These are phyloP conservation scores for Chrysoperla carnea DNA, from an alignment of 1,140 invertebrate genomes.

Conservation along the genomic window DNA sequence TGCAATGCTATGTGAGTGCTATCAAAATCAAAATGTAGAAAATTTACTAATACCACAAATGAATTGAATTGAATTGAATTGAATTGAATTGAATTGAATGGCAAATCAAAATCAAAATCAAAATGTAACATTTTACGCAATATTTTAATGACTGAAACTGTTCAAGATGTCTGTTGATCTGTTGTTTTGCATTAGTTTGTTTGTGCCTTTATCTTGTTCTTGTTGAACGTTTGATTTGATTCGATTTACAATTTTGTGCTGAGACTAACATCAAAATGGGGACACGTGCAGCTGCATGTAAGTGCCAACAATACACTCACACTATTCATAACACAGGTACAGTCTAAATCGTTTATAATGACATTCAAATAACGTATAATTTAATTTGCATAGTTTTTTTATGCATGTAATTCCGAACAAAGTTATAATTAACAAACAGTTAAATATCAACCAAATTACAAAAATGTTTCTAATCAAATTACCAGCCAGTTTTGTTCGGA, in stretches of 20 bases:
- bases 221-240: neutral
- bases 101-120: too few relatives aligned
- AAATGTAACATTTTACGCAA: too few relatives aligned
- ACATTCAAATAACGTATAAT: neutral
- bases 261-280: conserved; percentile 41
- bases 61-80: too few relatives aligned
- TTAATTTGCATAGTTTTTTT: neutral
- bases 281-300: conserved; percentile 52
- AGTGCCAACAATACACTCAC: conserved; percentile 19
- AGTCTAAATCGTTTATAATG: neutral
- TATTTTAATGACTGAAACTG: too few relatives aligned
- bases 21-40: too few relatives aligned
- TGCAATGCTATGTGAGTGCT: too few relatives aligned
- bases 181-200: too few relatives aligned
- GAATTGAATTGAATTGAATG: too few relatives aligned
- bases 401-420: neutral
- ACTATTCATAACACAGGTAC: neutral
- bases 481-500: too few relatives aligned
- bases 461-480: neutral
- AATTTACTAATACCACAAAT: too few relatives aligned
- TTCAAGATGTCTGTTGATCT: too few relatives aligned
- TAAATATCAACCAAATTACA: neutral
- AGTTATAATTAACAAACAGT: neutral
- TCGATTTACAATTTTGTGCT: neutral
- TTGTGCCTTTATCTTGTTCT: too few relatives aligned